These are phyloP conservation scores for Theretra japonica DNA, from an alignment of 2,888 invertebrate genomes.

Conservation along the genomic window DNA sequence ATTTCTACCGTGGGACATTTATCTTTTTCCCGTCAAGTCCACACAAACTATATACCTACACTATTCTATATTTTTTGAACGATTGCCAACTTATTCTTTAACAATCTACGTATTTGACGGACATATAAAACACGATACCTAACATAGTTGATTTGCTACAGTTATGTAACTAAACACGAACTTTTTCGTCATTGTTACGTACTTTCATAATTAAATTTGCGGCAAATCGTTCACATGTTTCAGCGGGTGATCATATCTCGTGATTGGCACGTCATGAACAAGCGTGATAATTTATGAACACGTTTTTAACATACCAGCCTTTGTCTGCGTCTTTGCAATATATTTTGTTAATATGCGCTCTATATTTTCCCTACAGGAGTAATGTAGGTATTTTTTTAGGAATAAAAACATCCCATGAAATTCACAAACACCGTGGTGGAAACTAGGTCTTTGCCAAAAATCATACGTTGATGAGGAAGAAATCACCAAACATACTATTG, in stretches of 20 bases:
- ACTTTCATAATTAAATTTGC: slow-evolving; percentile 17
- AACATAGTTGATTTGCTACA: neutral
- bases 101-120: neutral
- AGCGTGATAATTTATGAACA: neutral
- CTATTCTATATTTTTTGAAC: slow-evolving; percentile 8
- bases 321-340: too few relatives aligned
- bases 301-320: neutral
- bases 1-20: neutral
- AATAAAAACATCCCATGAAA: too few relatives aligned
- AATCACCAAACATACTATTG: too few relatives aligned
- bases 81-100: slow-evolving; percentile 1
- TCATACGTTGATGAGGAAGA: too few relatives aligned
- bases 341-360: too few relatives aligned
- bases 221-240: slow-evolving; percentile 3
- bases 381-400: too few relatives aligned
- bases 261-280: slow-evolving; percentile 9
- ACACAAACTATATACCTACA: neutral
- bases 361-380: too few relatives aligned
- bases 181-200: slow-evolving; percentile 7
- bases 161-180: neutral
- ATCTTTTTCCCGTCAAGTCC: neutral
- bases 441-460: too few relatives aligned
- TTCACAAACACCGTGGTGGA: too few relatives aligned
- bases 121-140: neutral
- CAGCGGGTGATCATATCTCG: slow-evolving; percentile 13